Evolutionary conservation across 2,113 vertebrate species (phyloP).

Genomic region (Alethe castanea): DNA sequence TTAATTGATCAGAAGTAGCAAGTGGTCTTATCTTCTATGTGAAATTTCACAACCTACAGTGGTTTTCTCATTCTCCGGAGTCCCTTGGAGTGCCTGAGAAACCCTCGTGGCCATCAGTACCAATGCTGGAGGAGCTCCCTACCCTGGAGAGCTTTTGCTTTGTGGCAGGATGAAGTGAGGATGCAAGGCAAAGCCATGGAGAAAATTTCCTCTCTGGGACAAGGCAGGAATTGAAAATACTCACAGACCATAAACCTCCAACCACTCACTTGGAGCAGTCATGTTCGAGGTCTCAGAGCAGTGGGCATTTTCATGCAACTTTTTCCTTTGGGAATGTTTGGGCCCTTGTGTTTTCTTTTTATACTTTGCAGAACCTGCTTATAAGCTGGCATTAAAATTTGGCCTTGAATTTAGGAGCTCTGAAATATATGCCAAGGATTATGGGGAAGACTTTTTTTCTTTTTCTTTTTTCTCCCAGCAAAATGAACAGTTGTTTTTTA

Average conservation of each 20-base stretch:
- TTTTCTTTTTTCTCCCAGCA: not conserved
- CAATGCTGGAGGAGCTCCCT: not conserved
- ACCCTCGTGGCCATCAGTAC: not conserved
- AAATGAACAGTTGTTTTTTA: not conserved
- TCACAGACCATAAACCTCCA: not conserved
- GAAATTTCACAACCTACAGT: not conserved
- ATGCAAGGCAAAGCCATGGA: not conserved
- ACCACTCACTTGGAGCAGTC: rapidly evolving
- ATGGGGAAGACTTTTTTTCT: not conserved
- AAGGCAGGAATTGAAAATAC: not conserved
- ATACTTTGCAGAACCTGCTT: not conserved
- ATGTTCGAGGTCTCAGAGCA: not conserved
- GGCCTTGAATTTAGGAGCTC: not conserved
- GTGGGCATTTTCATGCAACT: not conserved
- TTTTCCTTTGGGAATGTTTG: not conserved
- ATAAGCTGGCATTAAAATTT: not conserved
- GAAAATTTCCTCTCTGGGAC: not conserved
- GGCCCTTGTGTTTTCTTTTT: not conserved
- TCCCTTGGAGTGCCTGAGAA: not conserved
- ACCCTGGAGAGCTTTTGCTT: not conserved
- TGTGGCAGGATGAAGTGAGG: not conserved
- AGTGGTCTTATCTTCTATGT: not conserved
- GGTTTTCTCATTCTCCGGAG: not conserved
- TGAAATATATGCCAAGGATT: not conserved
- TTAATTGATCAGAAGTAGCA: conserved; percentile 11